Evolutionary conservation across 2,797 vertebrate genomes (phyloP).

Genomic region (Gymnodraco acuticeps): DNA sequence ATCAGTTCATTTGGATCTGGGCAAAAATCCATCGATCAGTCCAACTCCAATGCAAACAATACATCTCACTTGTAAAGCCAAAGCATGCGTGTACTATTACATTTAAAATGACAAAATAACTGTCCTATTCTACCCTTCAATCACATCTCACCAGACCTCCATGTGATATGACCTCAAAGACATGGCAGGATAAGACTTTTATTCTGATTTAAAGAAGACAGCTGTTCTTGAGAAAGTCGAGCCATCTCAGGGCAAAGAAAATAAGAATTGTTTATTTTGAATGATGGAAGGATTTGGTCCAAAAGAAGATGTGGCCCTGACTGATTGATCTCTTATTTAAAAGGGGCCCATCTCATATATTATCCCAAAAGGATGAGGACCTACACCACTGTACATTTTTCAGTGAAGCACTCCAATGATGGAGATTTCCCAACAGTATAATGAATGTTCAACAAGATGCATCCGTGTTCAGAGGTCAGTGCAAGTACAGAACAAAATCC

Average conservation of each 20-base stretch:
- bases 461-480: constrained; percentile 35
- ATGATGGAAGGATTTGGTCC: constrained; percentile 24
- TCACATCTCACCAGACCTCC: not conserved
- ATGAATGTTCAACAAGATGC: constrained; percentile 46
- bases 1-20: not conserved
- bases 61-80: not conserved
- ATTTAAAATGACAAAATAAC: constrained; percentile 28
- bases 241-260: not conserved
- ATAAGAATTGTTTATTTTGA: no score
- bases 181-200: no score
- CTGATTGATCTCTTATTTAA: constrained; percentile 33
- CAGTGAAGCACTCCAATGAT: constrained; percentile 26
- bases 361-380: constrained; percentile 36
- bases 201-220: not conserved
- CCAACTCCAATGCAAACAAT: no score
- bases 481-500: constrained; percentile 30
- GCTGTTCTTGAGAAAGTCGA: constrained; percentile 6
- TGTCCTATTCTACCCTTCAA: constrained; percentile 6
- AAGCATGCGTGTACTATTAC: not conserved
- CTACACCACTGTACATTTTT: constrained; percentile 25
- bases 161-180: not conserved
- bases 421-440: constrained; percentile 49
- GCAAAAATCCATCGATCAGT: not conserved
- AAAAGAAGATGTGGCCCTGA: constrained; percentile 31
- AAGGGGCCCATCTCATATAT: constrained; percentile 24